Evolutionary conservation across 2,888 invertebrate species (phyloP), one percentile per base, ranked within the genome.

Genomic region (Horisme vitalbata): DNA sequence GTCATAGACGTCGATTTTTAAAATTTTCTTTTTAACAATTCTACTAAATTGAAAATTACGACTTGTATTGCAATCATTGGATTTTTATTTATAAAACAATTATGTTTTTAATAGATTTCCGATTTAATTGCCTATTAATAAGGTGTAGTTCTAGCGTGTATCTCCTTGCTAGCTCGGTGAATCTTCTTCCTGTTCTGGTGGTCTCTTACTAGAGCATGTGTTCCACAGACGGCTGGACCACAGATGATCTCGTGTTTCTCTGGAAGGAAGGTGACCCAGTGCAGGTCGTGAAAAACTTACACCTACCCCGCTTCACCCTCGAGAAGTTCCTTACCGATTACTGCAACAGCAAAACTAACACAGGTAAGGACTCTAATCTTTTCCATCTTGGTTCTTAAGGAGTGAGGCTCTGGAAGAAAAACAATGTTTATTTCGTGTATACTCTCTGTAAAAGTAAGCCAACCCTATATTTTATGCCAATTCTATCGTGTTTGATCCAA

Each of bases 251-350:
- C 71, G 96, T 97, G 64, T 99, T 99, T 90, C 91, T 97, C 62
- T 99, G 98, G 98, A 97, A 98, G 82, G 96, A 96, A 79, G 95
- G 95, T 18, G 97, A 98, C 83, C 97, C 98, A 1, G 97, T 98
- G 44, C 98, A 98, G 91, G 96, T 98, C 59, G 96, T 97, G 61
- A 96, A 96, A 84, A 96, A 97, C 84, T 91, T 97, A 75, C 97
- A 97, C 87, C 93, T 98, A 77, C 98, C 98, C 64, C 94, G 97
- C 68, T 98, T 98, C 87, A 97, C 97, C 26, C 91, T 98, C 61
- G 97, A 97, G 86, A 97, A 97, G 90, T 97, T 97, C 87, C 92
- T 96, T 62, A 98, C 98, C 59, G 97, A 97, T 89, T 97, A 97
- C 80, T 98, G 98, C 83, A 97, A 98, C 91, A 97, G 97, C 91